Evolutionary conservation across 2,113 vertebrate genomes (phyloP).

Genomic region (Nannospalax galili): DNA sequence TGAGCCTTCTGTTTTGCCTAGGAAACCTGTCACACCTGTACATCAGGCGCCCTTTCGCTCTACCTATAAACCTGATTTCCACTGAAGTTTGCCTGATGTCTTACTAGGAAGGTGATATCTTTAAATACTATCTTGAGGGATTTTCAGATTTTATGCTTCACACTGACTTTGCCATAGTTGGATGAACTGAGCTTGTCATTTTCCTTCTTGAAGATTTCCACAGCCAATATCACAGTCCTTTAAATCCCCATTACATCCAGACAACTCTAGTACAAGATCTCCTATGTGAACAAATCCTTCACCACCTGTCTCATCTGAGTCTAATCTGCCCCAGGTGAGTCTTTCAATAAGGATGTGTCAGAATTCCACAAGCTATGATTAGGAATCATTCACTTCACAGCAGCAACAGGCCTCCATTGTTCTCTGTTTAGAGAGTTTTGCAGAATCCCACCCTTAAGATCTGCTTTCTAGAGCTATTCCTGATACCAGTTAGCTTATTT

Average conservation of each 20-base stretch:
- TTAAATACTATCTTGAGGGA: not conserved
- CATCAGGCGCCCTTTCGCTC: not conserved
- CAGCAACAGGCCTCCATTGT: too few relatives aligned
- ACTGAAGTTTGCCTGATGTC: not conserved
- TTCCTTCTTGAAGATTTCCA: not conserved
- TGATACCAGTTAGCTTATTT: not conserved
- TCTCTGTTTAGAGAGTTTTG: not conserved
- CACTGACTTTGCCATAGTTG: not conserved
- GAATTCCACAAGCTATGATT: not conserved
- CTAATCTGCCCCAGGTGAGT: not conserved
- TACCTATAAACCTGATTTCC: fast-evolving
- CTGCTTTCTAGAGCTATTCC: not conserved
- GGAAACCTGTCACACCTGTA: not conserved
- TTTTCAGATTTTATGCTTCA: not conserved
- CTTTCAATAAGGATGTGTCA: not conserved
- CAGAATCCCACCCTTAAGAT: not conserved
- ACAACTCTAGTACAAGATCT: not conserved
- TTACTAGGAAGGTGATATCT: not conserved
- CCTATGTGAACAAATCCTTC: not conserved
- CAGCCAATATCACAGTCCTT: not conserved
- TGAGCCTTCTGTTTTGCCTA: not conserved
- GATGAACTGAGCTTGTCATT: not conserved
- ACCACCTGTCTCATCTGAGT: not conserved
- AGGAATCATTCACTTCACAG: not conserved
- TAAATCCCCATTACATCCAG: not conserved